Percentiles rank a stretch among this genome's conserved stretches.
Conservation (phyloP, 2,113 vertebrate genomes). For the Mohoua ochrocephala region DNA sequence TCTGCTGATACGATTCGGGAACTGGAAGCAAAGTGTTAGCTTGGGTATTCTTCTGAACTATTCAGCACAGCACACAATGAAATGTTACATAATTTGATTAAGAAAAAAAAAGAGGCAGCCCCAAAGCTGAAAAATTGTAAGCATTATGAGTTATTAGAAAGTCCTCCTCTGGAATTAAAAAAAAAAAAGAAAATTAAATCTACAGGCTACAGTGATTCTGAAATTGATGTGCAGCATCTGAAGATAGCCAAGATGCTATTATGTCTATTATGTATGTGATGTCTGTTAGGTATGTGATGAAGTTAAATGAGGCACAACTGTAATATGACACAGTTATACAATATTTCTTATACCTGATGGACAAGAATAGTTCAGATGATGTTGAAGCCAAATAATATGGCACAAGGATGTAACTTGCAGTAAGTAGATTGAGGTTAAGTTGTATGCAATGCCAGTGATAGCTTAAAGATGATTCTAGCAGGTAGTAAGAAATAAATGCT, state of each 20-base stretch:
- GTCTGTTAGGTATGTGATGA: background rate
- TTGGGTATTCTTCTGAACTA: background rate
- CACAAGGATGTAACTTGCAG: background rate
- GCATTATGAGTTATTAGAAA: background rate
- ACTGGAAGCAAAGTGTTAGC: background rate
- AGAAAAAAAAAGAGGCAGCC: background rate
- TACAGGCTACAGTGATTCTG: background rate
- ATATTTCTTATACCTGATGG: background rate
- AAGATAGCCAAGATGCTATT: background rate
- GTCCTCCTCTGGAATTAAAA: background rate
- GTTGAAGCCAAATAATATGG: background rate
- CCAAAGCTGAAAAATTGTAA: background rate
- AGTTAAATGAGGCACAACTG: background rate
- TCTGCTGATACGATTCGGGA: background rate
- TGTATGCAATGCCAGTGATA: background rate
- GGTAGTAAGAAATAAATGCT: background rate
- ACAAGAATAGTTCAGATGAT: background rate
- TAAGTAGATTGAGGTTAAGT: background rate
- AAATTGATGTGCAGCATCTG: background rate
- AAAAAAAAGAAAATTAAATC: background rate
- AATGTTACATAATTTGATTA: background rate
- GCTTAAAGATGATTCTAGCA: background rate
- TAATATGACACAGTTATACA: background rate
- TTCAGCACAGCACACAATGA: background rate
- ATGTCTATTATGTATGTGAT: background rate